Conservation (phyloP, 2,888 invertebrate species). For the Kryphioiulus occultus region DNA sequence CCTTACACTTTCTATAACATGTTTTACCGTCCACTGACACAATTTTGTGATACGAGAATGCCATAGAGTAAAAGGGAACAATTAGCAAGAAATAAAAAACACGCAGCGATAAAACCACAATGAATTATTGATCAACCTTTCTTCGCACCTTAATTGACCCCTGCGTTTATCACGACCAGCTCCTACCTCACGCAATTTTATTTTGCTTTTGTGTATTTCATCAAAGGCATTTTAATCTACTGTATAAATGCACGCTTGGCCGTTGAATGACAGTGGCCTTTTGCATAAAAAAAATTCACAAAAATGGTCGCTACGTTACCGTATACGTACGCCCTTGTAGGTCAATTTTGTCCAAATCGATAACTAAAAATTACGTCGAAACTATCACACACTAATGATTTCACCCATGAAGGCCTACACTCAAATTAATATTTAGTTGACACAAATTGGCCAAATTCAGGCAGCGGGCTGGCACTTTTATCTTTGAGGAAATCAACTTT, state of each 20-base stretch:
- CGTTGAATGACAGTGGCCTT: background rate
- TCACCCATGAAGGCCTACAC: background rate
- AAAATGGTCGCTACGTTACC: background rate
- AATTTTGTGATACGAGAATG: too few relatives aligned
- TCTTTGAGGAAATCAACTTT: background rate
- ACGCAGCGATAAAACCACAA: background rate
- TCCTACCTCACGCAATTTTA: background rate
- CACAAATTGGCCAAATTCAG: background rate
- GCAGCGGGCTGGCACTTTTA: background rate
- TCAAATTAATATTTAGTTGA: background rate
- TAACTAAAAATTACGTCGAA: background rate
- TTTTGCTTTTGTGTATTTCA: background rate
- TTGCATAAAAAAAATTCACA: background rate
- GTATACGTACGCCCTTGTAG: background rate
- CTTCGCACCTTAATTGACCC: background rate
- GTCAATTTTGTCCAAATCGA: background rate
- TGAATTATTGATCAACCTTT: background rate
- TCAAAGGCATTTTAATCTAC: background rate
- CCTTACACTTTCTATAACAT: too few relatives aligned
- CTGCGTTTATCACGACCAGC: background rate
- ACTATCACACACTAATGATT: background rate
- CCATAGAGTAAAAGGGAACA: too few relatives aligned
- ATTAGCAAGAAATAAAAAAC: background rate
- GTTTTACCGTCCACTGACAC: too few relatives aligned
- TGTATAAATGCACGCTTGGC: background rate